Percentiles rank a stretch among this genome's conserved stretches.
These are phyloP conservation scores for Numenius arquata DNA, from an alignment of 2,113 vertebrate genomes.

Conservation along the genomic window DNA sequence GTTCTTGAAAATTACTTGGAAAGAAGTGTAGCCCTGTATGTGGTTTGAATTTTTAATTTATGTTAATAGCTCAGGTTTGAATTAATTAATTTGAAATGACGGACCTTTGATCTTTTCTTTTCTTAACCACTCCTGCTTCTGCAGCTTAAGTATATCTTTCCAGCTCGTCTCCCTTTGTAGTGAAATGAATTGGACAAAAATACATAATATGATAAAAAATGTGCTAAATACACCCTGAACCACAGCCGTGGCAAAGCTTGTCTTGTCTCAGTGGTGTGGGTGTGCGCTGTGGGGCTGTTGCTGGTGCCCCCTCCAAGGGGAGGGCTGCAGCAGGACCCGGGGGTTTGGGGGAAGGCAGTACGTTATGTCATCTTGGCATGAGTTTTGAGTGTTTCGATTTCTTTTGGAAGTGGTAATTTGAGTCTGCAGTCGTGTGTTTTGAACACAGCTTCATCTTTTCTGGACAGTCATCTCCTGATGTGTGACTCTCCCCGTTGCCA, in stretches of 20 bases:
- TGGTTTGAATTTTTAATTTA: slow-evolving; percentile 50
- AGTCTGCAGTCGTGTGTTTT: not conserved
- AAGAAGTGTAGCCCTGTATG: not conserved
- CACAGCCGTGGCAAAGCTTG: fast-evolving
- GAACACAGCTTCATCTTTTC: not conserved
- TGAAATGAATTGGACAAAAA: not conserved
- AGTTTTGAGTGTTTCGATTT: not conserved
- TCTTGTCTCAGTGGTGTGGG: not conserved
- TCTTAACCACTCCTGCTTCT: not conserved
- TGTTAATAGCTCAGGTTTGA: not conserved
- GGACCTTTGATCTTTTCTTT: slow-evolving; percentile 10
- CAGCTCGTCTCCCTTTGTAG: not conserved
- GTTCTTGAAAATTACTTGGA: slow-evolving; percentile 33
- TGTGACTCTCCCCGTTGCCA: not conserved
- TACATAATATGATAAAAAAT: not conserved
- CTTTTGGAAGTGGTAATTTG: not conserved
- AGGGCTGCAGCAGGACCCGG: not conserved
- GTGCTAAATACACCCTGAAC: not conserved
- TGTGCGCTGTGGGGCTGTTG: not conserved
- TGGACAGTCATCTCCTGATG: not conserved
- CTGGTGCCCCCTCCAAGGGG: too few species aligned
- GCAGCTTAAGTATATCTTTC: not conserved
- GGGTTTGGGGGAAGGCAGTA: not conserved
- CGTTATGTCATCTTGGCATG: fast-evolving
- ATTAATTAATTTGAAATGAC: not conserved